phyloP scores from a whole-genome alignment of 2,888 invertebrate species.

The Drosophila acutilabella region DNA sequence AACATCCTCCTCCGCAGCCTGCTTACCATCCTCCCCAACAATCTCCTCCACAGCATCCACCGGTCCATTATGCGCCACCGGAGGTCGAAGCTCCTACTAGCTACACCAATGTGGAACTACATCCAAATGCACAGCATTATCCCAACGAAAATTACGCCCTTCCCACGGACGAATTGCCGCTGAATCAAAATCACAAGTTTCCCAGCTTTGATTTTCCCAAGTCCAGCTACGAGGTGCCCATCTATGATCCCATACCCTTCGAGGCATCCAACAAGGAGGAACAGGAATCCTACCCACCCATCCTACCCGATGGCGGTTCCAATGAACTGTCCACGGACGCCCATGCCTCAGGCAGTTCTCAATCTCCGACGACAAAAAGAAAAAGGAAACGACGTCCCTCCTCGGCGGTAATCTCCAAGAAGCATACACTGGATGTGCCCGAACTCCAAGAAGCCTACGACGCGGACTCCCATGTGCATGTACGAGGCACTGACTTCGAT shows the following conservation, averaged over 20 bases:
- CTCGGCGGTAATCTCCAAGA: conserved; percentile 55
- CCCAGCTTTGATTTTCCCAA: conserved; percentile 83
- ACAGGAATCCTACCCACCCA: conserved; percentile 82
- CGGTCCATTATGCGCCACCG: conserved; percentile 32
- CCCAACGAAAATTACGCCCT: conserved; percentile 70
- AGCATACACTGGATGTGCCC: conserved; percentile 82
- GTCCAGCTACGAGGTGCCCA: conserved; percentile 84
- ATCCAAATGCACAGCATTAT: conserved; percentile 43
- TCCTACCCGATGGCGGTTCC: conserved; percentile 25
- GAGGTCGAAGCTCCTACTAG: conserved; percentile 38
- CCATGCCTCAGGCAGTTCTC: conserved; percentile 55
- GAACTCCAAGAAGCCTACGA: conserved; percentile 83
- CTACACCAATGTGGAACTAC: conserved; percentile 13
- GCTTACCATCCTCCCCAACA: background rate
- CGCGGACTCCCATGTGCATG: conserved; percentile 48
- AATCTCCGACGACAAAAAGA: conserved; percentile 37
- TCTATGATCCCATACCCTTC: conserved; percentile 83
- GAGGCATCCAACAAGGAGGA: conserved; percentile 75
- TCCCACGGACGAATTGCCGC: conserved; percentile 80
- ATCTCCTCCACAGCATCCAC: conserved; percentile 11
- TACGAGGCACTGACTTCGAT: conserved; percentile 54
- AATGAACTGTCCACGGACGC: conserved; percentile 55
- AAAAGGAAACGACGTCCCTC: conserved; percentile 67
- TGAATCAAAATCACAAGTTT: conserved; percentile 79
- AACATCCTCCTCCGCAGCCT: background rate